phyloP scores from a whole-genome alignment of 2,797 vertebrate species.

The Pipistrellus pygmaeus region DNA sequence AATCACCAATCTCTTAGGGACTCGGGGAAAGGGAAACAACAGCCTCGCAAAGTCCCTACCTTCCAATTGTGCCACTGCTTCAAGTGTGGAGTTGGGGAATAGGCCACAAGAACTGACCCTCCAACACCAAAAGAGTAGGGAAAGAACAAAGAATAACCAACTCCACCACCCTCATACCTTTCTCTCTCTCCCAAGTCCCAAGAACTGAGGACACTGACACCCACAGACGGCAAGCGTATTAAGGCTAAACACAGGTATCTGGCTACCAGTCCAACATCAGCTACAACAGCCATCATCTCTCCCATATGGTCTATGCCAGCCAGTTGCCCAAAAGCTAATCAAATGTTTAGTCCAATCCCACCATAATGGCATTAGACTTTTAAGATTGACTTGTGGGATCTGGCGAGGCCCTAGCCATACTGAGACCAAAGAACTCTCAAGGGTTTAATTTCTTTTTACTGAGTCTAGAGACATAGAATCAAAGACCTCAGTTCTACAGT shows the following conservation, averaged over 20 bases:
- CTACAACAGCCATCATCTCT: background rate
- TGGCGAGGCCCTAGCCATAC: background rate
- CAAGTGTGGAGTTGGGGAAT: background rate
- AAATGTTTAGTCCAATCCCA: background rate
- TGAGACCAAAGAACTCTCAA: conserved; percentile 28
- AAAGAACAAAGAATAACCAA: background rate
- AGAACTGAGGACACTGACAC: background rate
- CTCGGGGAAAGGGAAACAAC: background rate
- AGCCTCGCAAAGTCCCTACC: background rate
- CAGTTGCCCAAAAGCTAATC: conserved; percentile 19
- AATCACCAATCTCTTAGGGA: background rate
- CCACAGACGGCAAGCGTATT: background rate
- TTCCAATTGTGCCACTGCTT: background rate
- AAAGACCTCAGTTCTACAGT: background rate
- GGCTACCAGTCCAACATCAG: background rate
- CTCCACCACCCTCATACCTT: background rate
- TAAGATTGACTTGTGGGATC: background rate
- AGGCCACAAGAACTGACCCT: background rate
- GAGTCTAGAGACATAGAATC: background rate
- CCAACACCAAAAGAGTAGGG: background rate
- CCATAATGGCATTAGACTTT: background rate
- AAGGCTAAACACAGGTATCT: background rate
- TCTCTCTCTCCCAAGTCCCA: background rate
- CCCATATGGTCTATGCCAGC: background rate
- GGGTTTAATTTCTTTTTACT: background rate